A percentile compares a stretch with the other conserved stretches of the same genome.
phyloP scores from a whole-genome alignment of 2,113 vertebrate genomes.

The Aegithalos caudatus region DNA sequence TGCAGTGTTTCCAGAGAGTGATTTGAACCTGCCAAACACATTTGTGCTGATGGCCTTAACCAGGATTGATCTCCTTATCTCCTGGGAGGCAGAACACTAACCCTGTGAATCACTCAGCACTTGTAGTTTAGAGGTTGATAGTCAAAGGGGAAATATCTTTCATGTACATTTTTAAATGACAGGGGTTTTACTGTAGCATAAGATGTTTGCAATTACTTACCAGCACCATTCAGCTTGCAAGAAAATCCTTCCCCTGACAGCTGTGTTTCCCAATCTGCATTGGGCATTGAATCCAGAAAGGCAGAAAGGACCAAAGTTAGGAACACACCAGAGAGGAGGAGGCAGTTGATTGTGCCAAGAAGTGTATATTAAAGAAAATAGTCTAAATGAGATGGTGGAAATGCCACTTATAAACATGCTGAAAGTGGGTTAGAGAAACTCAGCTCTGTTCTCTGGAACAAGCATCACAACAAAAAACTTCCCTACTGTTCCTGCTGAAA shows the following conservation, averaged over 20 bases:
- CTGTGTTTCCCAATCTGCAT: neutral
- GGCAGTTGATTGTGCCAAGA: neutral
- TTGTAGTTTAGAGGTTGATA: neutral
- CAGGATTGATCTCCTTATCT: constrained; percentile 43
- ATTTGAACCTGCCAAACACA: constrained; percentile 33
- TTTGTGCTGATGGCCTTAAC: constrained; percentile 35
- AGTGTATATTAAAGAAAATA: neutral
- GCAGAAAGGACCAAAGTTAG: neutral
- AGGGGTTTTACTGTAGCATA: neutral
- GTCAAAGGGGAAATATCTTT: neutral
- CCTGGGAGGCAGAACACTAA: neutral
- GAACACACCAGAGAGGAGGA: neutral
- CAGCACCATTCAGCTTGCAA: neutral
- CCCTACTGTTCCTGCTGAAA: neutral
- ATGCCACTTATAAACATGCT: neutral
- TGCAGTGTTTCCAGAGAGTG: neutral
- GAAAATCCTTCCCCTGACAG: constrained; percentile 5
- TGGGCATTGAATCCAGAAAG: neutral
- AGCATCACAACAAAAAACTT: neutral
- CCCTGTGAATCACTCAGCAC: neutral
- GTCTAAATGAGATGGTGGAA: neutral
- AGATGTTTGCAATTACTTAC: constrained; percentile 20
- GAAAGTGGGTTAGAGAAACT: neutral
- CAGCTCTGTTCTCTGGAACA: neutral
- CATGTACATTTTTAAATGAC: neutral